Base-by-base conservation (phyloP, 2,888 invertebrate species). In the Ophion costatus region DNA sequence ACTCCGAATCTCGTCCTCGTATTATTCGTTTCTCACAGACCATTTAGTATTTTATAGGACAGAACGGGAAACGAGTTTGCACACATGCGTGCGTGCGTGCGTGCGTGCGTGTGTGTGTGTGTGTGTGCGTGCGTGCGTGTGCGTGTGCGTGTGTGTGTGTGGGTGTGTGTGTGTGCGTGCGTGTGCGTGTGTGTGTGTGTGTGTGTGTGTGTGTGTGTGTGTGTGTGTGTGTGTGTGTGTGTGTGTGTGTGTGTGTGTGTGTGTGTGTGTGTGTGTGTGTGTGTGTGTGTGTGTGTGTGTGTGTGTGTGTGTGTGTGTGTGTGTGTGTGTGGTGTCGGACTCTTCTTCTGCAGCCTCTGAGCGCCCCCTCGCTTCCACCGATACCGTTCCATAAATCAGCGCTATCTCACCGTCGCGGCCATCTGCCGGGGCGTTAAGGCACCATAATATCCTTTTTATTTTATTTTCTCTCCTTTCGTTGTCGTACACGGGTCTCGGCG, bases 331-430 rank as follows among this genome's bases (percentile, higher is more conserved):
- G 29, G 82, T 75, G 80, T 77, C 79, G 77, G 57, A 69, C 38
- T 64, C 83, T 75, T 59, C n/a, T 61, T 63, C 79, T 64, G 78
- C 59, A 22, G 59, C 22, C 20, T 59, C 59, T 7, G 22, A 22
- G 20, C 22, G 59, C 79, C 79, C 57, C 74, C 70, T 80, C 76
- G 76, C 75, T 73, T 80, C 38, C 57, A 67, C 64, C 89, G 89
- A 88, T 86, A 87, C 88, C 77, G 86, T 87, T 87, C 88, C 90
- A 91, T 92, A 92, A 92, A 92, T 92, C 92, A 91, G 88, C 89
- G 89, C 88, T 92, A 92, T 92, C 92, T 91, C 83, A 73, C 84
- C 88, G 77, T 87, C 88, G 88, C 86, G 84, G 87, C 90, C 91
- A 89, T 91, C 91, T 89, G 90, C 88, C 88, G 86, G 88, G 82